Evolutionary conservation across 2,113 vertebrate genomes (phyloP).

Genomic region (Taxidea taxus): DNA sequence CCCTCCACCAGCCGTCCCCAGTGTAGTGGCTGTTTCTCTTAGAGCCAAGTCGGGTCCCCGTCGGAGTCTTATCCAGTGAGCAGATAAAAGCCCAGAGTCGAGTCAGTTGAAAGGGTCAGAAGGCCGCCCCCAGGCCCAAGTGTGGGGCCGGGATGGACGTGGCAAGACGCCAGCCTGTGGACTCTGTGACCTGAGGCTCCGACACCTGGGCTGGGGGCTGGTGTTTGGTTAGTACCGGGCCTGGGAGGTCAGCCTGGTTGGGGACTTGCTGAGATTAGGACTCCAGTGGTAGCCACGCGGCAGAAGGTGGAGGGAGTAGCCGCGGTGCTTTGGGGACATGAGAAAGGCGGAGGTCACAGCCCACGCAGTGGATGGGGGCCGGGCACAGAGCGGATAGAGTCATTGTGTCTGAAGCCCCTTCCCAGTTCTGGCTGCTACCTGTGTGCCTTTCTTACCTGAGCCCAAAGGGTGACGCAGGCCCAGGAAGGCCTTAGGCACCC

Average conservation of each 20-base stretch:
- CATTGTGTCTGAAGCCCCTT: not conserved
- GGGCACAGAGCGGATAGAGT: fast-evolving
- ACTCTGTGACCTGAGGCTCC: fast-evolving
- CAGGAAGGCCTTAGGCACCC: not conserved
- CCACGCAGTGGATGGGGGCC: fast-evolving
- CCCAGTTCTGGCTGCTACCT: not conserved
- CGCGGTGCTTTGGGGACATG: fast-evolving
- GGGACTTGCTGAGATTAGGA: not conserved
- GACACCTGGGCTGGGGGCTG: fast-evolving
- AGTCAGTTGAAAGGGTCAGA: too few relatives aligned
- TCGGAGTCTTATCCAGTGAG: not conserved
- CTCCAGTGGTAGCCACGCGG: not conserved
- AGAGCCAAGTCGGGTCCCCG: not conserved
- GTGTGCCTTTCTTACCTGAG: not conserved
- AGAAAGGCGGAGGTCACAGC: not conserved
- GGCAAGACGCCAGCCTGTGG: fast-evolving
- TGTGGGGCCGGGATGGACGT: fast-evolving
- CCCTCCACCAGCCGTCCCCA: not conserved
- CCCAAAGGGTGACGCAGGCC: not conserved
- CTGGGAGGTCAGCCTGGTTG: not conserved
- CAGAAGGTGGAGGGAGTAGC: not conserved
- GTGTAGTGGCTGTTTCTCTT: not conserved
- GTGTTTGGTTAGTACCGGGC: fast-evolving
- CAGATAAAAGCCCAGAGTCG: not conserved
- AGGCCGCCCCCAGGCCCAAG: fast-evolving